Base-by-base conservation (phyloP, 2,113 vertebrate genomes). In the Periophthalmus modestus region DNA sequence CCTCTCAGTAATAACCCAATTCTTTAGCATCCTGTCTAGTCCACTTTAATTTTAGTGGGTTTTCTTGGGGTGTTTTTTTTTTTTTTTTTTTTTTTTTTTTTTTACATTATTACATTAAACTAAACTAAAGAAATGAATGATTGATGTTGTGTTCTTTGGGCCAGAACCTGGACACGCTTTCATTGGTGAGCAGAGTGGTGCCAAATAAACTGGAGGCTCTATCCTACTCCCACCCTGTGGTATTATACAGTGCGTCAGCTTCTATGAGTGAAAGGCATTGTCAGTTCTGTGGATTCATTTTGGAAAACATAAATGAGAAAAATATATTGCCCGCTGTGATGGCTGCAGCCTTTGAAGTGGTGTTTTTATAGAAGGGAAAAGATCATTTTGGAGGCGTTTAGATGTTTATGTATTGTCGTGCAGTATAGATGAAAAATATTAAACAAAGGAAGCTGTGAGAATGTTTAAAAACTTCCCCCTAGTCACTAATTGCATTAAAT, bases 401-500 rank as follows among this genome's bases (percentile, higher is more conserved):
- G 57, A 68, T 66, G 66, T 80, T 75, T 59, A 23, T 15, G 55
- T 21, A 11, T 23, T 57, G 12, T 24, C 11, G 3, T 14, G 72
- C 33, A 52, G 62, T 73, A 36, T 43, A 65, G 57, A 68, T 84
- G 71, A 77, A 77, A 72, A 75, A 2, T 28, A 67, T 28, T 28
- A 28, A 28, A 28, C 72, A 81, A 75, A 43, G 69, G 47, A 54
- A 7, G 7, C 52, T 23, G 24, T 7, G 77, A 75, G 59, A 66
- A 73, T 75, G 77, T 74, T 90, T 73, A 66, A 66, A 82, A 59
- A 83, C 81, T 71, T 48, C 23, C 28, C 61, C 77, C 81, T 66
- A 66, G 76, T 88, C 75, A 83, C 72, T 66, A 58, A 79, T 72
- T 78, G 87, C 79, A 73, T 78, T 82, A 80, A 89, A 88, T 79